These are phyloP conservation scores for Cichladusa arquata DNA, from an alignment of 2,113 vertebrate species.

Conservation along the genomic window DNA sequence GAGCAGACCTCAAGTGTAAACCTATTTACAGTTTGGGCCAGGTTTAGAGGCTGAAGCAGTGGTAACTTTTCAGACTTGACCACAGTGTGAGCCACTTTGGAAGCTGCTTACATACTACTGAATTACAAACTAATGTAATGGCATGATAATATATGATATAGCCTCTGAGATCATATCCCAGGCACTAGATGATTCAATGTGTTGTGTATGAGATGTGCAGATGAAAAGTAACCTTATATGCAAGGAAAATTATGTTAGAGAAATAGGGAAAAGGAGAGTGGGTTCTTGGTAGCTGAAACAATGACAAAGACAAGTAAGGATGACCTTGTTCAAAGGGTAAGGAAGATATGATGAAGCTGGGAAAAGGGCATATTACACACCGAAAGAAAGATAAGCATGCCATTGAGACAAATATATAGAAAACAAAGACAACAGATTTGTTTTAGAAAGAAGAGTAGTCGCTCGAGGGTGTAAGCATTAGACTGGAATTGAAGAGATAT, in stretches of 20 bases:
- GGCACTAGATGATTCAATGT: background rate
- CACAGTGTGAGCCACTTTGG: background rate
- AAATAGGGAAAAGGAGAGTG: background rate
- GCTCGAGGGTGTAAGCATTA: background rate
- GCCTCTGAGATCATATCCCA: background rate
- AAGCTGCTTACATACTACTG: background rate
- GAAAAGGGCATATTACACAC: background rate
- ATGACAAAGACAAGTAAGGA: background rate
- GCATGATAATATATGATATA: background rate
- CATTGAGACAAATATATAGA: background rate
- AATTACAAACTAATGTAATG: background rate
- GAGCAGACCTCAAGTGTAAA: background rate
- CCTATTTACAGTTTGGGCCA: background rate
- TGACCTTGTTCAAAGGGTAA: background rate
- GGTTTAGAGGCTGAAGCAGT: background rate
- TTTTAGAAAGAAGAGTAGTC: background rate
- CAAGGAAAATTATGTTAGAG: background rate
- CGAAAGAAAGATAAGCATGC: background rate
- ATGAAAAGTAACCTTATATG: background rate
- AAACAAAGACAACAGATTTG: background rate
- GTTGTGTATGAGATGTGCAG: rapidly evolving
- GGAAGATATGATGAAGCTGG: background rate
- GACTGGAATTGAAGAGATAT: background rate
- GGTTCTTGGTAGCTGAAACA: background rate
- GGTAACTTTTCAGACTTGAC: background rate